These are phyloP conservation scores for Phaethon lepturus DNA, from an alignment of 2,113 vertebrate genomes.

Conservation along the genomic window DNA sequence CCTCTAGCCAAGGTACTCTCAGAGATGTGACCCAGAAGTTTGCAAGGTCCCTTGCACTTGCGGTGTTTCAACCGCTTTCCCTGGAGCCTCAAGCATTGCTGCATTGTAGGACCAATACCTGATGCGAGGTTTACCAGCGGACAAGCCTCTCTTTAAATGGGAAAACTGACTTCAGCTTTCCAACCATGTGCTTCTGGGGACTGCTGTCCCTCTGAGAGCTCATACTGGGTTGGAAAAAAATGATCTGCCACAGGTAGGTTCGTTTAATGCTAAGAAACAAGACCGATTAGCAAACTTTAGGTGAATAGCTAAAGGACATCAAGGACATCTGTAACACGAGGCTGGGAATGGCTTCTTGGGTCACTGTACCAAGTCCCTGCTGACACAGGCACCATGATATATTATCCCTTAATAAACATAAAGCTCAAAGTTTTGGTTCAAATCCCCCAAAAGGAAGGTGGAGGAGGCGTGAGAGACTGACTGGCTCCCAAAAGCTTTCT, in stretches of 20 bases:
- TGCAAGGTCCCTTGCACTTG: background rate
- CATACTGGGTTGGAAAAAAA: background rate
- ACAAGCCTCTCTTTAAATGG: background rate
- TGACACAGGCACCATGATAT: fast-evolving
- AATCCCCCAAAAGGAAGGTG: background rate
- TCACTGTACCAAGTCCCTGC: background rate
- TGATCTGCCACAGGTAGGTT: background rate
- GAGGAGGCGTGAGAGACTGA: fast-evolving
- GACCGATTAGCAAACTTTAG: background rate
- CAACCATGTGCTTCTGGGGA: background rate
- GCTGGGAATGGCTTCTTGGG: background rate
- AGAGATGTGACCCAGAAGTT: background rate
- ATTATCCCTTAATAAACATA: background rate
- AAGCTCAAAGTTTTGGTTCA: background rate
- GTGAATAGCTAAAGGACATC: background rate
- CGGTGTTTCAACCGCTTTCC: background rate
- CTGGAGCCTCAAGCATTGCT: background rate
- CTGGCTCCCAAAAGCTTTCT: background rate
- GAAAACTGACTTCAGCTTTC: background rate
- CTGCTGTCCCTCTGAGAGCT: background rate
- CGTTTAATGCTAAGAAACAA: background rate
- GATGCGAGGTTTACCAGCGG: background rate
- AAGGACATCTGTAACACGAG: background rate
- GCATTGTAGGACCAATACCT: background rate
- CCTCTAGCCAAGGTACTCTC: background rate